phyloP scores from a whole-genome alignment of 2,113 vertebrate genomes.

The Odontesthes bonariensis region DNA sequence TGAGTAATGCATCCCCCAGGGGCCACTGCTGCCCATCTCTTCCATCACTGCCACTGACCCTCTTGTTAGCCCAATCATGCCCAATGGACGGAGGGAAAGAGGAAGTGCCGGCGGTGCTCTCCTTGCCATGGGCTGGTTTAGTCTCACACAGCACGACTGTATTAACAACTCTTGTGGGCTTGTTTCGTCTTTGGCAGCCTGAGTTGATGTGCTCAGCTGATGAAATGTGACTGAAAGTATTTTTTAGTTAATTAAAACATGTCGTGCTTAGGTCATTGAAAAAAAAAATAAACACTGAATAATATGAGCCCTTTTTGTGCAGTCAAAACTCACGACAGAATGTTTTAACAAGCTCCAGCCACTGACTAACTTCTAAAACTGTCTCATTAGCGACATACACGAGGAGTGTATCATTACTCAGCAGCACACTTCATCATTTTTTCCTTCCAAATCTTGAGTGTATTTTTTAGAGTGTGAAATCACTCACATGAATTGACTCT shows the following conservation, averaged over 20 bases:
- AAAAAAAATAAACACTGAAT: background rate
- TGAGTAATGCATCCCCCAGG: conserved; percentile 70
- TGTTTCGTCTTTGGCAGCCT: conserved; percentile 14
- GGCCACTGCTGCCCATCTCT: conserved; percentile 49
- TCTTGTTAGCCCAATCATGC: conserved; percentile 32
- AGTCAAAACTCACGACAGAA: conserved; percentile 2
- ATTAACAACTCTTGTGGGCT: conserved; percentile 3
- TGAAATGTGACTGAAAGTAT: conserved; percentile 3
- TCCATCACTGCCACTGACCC: conserved; percentile 72
- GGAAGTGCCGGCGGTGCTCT: conserved; percentile 30
- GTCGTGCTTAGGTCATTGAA: background rate
- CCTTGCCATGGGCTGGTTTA: conserved; percentile 61
- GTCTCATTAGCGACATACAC: conserved; percentile 47
- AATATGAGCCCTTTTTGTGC: background rate
- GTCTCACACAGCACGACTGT: background rate
- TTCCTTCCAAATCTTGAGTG: conserved; percentile 46
- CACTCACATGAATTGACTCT: conserved; percentile 61
- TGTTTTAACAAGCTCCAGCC: conserved; percentile 22
- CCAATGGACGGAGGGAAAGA: conserved; percentile 38
- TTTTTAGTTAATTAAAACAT: background rate
- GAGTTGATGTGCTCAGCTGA: background rate
- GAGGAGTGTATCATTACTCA: conserved; percentile 68
- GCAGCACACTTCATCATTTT: conserved; percentile 58
- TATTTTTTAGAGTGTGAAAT: conserved; percentile 76
- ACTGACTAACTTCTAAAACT: conserved; percentile 48